phyloP scores from a whole-genome alignment of 2,888 invertebrate species.

The Embidobia sp. region DNA sequence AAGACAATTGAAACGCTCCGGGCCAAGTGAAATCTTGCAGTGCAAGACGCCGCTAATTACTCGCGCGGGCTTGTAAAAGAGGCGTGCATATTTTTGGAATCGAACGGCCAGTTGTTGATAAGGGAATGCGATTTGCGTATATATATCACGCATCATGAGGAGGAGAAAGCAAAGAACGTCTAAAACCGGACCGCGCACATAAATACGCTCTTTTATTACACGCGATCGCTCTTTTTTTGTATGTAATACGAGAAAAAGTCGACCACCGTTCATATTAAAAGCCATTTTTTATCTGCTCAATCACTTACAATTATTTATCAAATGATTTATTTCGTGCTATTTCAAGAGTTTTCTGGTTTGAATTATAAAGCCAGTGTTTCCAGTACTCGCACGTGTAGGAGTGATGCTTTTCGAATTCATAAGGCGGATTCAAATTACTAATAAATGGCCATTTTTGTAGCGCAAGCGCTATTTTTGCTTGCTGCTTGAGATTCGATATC shows the following conservation, averaged over 20 bases:
- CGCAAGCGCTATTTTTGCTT: too few species aligned
- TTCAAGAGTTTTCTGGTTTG: too few species aligned
- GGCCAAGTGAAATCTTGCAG: not conserved
- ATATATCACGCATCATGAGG: constrained; percentile 25
- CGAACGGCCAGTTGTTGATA: constrained; percentile 16
- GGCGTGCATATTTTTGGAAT: constrained; percentile 27
- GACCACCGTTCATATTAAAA: too few species aligned
- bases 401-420: too few species aligned
- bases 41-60: constrained; percentile 9
- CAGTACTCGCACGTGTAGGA: too few species aligned
- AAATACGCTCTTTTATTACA: constrained; percentile 33
- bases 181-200: constrained; percentile 23
- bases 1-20: constrained; percentile 14
- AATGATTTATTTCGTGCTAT: too few species aligned
- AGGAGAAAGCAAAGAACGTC: constrained; percentile 15
- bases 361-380: too few species aligned
- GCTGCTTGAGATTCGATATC: too few species aligned
- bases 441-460: too few species aligned
- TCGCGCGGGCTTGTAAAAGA: constrained; percentile 1
- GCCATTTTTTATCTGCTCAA: too few species aligned
- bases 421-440: too few species aligned
- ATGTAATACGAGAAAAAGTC: not conserved
- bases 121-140: constrained; percentile 23
- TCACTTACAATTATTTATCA: too few species aligned
- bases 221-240: constrained; percentile 6